Evolutionary conservation across 2,888 invertebrate genomes (phyloP), one percentile per base, ranked within the genome.

Genomic region (Buathra laborator): DNA sequence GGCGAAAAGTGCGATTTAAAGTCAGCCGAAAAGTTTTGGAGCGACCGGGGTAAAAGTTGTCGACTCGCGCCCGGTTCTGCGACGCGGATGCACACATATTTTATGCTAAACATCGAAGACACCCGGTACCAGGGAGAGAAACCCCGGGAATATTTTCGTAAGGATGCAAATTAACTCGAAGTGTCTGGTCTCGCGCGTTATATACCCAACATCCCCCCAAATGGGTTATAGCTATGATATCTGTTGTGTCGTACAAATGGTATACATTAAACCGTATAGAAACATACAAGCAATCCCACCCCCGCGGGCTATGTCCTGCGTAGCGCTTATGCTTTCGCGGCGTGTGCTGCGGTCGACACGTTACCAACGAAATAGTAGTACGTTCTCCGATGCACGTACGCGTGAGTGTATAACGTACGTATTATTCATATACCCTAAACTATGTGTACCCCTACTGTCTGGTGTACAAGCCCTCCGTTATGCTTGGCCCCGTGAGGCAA

Each of bases 91-190:
- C 66, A 37, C 72, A 72, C 48, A 79, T 79, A 76, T 82, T 83
- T 78, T 62, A 80, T 76, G 44, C 48, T 53, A 72, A 62, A 74
- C 75, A 86, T 71, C 80, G 67, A 78, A 71, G 56, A 86, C 68
- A 83, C 64, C 67, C 78, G 64, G 70, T 77, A 64, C 67, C 16
- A 16, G 64, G 44, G 59, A n/a, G 37, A 51, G 29, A 14, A 29
- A 2, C 19, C 48, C 43, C 46, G 62, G 29, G 77, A 83, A 81
- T 80, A 86, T 87, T 84, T 87, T 78, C 37, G 71, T 81, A 71
- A 88, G 82, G 86, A 89, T 88, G 89, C 86, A 88, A 89, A 89
- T 90, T 87, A 88, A 88, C 83, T 84, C 67, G 67, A 66, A 83
- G 59, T 51, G 70, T 77, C 62, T 64, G 81, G 78, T 75, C 62